Base-by-base conservation (phyloP, 2,113 vertebrate species). In the Cepphus grylle region DNA sequence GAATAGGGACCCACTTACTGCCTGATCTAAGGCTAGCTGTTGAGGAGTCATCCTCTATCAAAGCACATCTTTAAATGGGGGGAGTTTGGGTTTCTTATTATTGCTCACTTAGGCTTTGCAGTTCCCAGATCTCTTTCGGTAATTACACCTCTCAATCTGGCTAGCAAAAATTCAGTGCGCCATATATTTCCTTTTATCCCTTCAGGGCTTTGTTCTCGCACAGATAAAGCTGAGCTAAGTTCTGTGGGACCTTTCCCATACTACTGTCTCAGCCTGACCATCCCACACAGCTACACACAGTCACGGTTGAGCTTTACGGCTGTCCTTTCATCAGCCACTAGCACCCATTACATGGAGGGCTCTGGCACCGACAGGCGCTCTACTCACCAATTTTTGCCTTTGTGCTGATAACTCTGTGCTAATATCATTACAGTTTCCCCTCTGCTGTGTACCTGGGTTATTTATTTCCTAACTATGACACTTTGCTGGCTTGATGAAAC, bases 171-270 rank as follows among this genome's bases (percentile, higher is more conserved):
- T 59, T 65, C 61, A 43, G 38, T 5, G 30, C 29, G 34, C 22
- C 0, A 0, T 9, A 4, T 27, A 73, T 45, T 63, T 52, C 50
- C 10, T 25, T 69, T 73, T n/a, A 50, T 59, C 56, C 52, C 23
- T 20, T 49, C 23, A 6, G 45, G 19, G 26, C 15, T 72, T 53
- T 55, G 38, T 30, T 27, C 80, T 85, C 0, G 0, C 36, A 25
- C 0, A 0, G 22, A 18, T 27, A n/a, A 7, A 40, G 25, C 18
- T 29, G 10, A 58, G 27, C 12, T 13, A 45, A 42, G 12, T 52
- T 50, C 65, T 71, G 19, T 21, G 47, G 18, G 38, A 71, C 12
- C 23, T 18, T 49, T 80, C 58, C 69, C 62, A 19, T 23, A 29
- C 2, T 42, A 45, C 58, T 74, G 29, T 30, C 40, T 59, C 62